phyloP scores from a whole-genome alignment of 2,888 invertebrate species.

The Griposia aprilina region DNA sequence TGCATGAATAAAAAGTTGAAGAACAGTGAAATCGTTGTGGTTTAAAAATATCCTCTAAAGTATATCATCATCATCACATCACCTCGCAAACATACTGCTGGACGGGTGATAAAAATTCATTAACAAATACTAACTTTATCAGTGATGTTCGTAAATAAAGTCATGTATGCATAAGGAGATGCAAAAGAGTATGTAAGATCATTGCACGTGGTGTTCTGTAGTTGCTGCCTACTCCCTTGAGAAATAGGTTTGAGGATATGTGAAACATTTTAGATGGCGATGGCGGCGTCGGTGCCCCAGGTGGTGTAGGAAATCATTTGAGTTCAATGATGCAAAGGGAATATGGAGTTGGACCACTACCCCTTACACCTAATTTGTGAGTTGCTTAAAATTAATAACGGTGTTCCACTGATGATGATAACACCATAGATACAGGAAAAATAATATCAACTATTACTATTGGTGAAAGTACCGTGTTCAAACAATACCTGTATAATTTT shows the following conservation, averaged over 20 bases:
- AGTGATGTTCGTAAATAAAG: background rate
- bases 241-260: slow-evolving; percentile 26
- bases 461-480: background rate
- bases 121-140: slow-evolving; percentile 25
- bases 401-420: slow-evolving; percentile 18
- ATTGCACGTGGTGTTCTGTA: slow-evolving; percentile 58
- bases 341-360: slow-evolving; percentile 83
- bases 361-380: slow-evolving; percentile 85
- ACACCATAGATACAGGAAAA: slow-evolving; percentile 25
- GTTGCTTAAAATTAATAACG: slow-evolving; percentile 60
- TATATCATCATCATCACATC: slow-evolving; percentile 40
- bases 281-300: slow-evolving; percentile 25
- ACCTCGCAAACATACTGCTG: slow-evolving; percentile 4
- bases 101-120: background rate
- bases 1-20: background rate
- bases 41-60: background rate
- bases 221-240: slow-evolving; percentile 28
- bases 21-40: slow-evolving; percentile 28
- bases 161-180: slow-evolving; percentile 14
- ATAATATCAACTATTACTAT: background rate
- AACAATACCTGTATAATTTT: background rate
- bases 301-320: slow-evolving; percentile 85
- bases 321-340: slow-evolving; percentile 90
- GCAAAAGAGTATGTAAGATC: slow-evolving; percentile 46
- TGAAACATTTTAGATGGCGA: slow-evolving; percentile 73